Percentiles rank a stretch among this genome's conserved stretches.
Evolutionary conservation across 2,888 invertebrate genomes (phyloP).

Genomic region (Mythimna albipuncta): DNA sequence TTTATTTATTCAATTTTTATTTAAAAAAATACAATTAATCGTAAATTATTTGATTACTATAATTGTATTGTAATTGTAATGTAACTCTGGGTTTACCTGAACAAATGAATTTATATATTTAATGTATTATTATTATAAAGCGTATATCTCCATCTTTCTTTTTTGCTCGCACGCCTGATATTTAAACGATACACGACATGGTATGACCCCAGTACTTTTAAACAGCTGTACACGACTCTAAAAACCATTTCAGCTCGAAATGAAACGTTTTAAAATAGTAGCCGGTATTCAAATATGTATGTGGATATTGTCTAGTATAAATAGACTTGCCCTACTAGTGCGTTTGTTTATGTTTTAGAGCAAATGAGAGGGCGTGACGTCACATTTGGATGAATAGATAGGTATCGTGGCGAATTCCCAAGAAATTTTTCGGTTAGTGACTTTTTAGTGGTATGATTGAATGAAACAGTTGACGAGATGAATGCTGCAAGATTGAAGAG

Average conservation of each 20-base stretch:
- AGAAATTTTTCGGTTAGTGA: not conserved
- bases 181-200: too few species aligned
- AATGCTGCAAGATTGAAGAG: not conserved
- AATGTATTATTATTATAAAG: too few species aligned
- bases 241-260: conserved; percentile 11
- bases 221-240: not conserved
- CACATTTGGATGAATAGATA: conserved; percentile 21
- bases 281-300: conserved; percentile 20
- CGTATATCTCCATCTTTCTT: too few species aligned
- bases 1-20: too few species aligned
- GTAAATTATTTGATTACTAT: too few species aligned
- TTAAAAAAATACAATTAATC: too few species aligned
- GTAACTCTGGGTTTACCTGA: too few species aligned
- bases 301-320: conserved; percentile 44
- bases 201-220: too few species aligned
- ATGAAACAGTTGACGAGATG: too few species aligned
- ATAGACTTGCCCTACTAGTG: conserved; percentile 50
- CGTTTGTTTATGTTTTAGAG: conserved; percentile 42
- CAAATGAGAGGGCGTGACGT: conserved; percentile 37
- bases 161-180: too few species aligned
- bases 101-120: too few species aligned
- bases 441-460: not conserved
- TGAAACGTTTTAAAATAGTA: conserved; percentile 38
- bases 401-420: conserved; percentile 6
- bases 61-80: too few species aligned